Percentiles rank a stretch among this genome's conserved stretches.
These are phyloP conservation scores for Hepsetus odoe DNA, from an alignment of 2,113 vertebrate genomes.

Conservation along the genomic window DNA sequence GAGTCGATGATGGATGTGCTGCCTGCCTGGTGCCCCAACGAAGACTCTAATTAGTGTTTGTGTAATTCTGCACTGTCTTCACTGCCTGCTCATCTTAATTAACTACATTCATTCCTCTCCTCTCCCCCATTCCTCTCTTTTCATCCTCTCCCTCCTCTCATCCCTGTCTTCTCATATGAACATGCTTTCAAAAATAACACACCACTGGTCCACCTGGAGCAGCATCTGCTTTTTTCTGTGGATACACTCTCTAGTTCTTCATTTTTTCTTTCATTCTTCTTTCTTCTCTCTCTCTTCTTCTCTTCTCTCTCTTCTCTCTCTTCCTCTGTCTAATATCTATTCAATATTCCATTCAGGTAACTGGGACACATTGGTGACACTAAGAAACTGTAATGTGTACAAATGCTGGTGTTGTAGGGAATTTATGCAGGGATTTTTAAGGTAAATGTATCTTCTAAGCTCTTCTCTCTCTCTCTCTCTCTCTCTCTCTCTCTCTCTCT, in stretches of 20 bases:
- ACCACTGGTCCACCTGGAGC: slow-evolving; percentile 80
- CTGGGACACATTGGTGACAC: too few relatives aligned
- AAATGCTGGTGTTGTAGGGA: background rate
- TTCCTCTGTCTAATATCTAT: slow-evolving; percentile 25
- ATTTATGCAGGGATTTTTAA: background rate
- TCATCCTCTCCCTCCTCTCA: slow-evolving; percentile 50
- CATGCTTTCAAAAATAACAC: slow-evolving; percentile 79
- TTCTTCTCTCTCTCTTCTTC: slow-evolving; percentile 49
- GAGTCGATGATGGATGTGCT: slow-evolving; percentile 82
- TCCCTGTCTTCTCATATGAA: slow-evolving; percentile 55
- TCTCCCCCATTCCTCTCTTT: slow-evolving; percentile 75
- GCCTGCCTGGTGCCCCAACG: slow-evolving; percentile 82
- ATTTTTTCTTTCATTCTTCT: slow-evolving; percentile 45
- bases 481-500: slow-evolving; percentile 12
- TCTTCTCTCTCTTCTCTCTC: slow-evolving; percentile 12
- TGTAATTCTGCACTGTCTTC: slow-evolving; percentile 85
- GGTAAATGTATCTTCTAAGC: background rate
- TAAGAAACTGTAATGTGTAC: too few relatives aligned
- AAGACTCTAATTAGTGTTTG: slow-evolving; percentile 87
- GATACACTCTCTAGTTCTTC: slow-evolving; percentile 39
- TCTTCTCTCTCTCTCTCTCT: background rate
- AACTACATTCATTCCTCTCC: slow-evolving; percentile 86
- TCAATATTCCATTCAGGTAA: slow-evolving; percentile 41
- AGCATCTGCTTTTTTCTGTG: slow-evolving; percentile 73
- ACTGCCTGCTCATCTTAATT: slow-evolving; percentile 84